phyloP scores from a whole-genome alignment of 2,113 vertebrate species.

The Delphinapterus leucas region DNA sequence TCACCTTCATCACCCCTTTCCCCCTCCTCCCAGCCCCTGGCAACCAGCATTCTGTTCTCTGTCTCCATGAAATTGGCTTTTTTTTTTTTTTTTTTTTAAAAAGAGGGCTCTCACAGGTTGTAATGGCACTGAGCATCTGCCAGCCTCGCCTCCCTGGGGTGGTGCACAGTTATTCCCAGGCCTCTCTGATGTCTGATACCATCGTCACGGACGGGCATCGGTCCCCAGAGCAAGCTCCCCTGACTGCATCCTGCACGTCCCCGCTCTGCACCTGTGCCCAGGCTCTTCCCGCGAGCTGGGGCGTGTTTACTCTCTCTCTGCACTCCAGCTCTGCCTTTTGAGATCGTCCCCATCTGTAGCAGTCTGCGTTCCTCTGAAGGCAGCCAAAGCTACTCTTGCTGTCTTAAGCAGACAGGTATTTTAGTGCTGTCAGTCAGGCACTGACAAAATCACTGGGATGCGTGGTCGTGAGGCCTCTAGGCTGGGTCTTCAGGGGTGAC shows the following conservation, averaged over 20 bases:
- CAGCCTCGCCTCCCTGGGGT: not conserved
- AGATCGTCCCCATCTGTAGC: not conserved
- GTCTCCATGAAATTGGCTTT: not conserved
- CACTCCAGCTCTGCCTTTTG: not conserved
- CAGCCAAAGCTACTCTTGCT: not conserved
- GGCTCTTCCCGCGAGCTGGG: not conserved
- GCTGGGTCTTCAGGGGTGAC: not conserved
- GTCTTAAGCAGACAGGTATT: not conserved
- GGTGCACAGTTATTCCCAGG: not conserved
- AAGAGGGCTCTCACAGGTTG: not conserved
- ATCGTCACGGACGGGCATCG: rapidly evolving
- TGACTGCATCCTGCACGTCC: not conserved
- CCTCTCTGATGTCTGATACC: not conserved
- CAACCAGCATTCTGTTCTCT: not conserved
- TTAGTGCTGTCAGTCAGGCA: not conserved
- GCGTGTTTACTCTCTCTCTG: not conserved
- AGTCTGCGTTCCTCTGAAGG: not conserved
- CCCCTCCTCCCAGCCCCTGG: not conserved
- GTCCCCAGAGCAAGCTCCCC: not conserved
- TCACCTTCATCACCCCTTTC: not conserved
- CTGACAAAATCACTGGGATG: not conserved
- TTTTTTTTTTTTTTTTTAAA: not conserved
- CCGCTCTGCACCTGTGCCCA: not conserved
- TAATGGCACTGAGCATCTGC: not conserved
- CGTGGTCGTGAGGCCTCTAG: not conserved